Percentiles rank a stretch among this genome's conserved stretches.
phyloP scores from a whole-genome alignment of 2,113 vertebrate species.

The Monopterus albus region DNA sequence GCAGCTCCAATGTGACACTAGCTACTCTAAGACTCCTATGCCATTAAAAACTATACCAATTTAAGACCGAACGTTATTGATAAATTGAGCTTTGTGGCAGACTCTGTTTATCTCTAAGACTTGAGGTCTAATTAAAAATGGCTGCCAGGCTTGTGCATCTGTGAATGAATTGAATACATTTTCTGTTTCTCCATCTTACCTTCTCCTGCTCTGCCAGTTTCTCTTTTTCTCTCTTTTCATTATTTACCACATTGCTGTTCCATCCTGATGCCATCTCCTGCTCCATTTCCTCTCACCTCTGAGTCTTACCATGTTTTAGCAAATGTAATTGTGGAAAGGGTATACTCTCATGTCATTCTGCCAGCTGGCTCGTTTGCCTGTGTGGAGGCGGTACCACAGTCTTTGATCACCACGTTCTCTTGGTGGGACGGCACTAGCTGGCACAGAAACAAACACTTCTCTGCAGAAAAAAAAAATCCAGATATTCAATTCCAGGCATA shows the following conservation, averaged over 20 bases:
- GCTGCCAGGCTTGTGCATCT: not conserved
- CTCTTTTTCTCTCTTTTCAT: slow-evolving; percentile 6
- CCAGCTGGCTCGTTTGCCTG: slow-evolving; percentile 27
- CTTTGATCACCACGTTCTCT: slow-evolving; percentile 30
- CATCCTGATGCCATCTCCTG: slow-evolving; percentile 11
- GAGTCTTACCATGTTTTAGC: slow-evolving; percentile 1
- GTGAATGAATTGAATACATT: slow-evolving; percentile 2
- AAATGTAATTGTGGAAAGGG: slow-evolving; percentile 21
- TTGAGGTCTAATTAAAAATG: slow-evolving; percentile 7
- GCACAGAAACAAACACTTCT: slow-evolving; percentile 24
- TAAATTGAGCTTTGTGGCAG: not conserved
- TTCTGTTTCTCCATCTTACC: not conserved
- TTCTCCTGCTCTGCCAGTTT: not conserved
- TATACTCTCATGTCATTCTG: slow-evolving; percentile 26
- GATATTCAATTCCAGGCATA: not conserved
- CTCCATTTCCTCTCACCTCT: not conserved
- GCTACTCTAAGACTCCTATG: no score
- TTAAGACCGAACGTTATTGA: not conserved
- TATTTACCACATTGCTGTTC: slow-evolving; percentile 16
- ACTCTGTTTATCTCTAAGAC: no score
- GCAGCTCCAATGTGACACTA: no score
- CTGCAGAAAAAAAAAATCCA: not conserved
- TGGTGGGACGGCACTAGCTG: slow-evolving; percentile 2
- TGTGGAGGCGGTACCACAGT: slow-evolving; percentile 20
- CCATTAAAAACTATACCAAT: no score